A percentile compares a stretch with the other conserved stretches of the same genome.
Evolutionary conservation across 2,888 invertebrate species (phyloP).

Genomic region (Podotricha telesiphe): DNA sequence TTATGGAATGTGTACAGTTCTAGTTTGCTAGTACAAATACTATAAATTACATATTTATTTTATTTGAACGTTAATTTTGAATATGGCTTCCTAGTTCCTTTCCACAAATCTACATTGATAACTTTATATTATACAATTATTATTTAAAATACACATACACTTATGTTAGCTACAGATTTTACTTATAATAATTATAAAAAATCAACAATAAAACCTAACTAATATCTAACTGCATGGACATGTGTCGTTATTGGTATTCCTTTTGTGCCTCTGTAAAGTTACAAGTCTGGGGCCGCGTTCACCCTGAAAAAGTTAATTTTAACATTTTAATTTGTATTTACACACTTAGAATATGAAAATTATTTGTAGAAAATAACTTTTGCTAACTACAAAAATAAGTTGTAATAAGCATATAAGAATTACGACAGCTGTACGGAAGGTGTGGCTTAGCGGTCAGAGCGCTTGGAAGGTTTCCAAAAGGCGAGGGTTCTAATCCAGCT

Average conservation of each 20-base stretch:
- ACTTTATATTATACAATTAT: not conserved
- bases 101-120: not conserved
- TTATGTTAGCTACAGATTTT: not conserved
- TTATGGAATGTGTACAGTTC: too few species aligned
- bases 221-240: conserved; percentile 64
- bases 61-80: not conserved
- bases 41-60: not conserved
- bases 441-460: too few species aligned
- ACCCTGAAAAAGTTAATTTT: conserved; percentile 57
- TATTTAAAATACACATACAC: not conserved
- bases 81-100: not conserved
- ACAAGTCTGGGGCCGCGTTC: conserved; percentile 64
- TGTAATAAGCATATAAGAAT: too few species aligned
- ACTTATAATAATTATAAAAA: not conserved
- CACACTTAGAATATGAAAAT: too few species aligned
- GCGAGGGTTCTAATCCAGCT: too few species aligned
- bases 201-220: not conserved
- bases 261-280: conserved; percentile 61
- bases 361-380: too few species aligned
- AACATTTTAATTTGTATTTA: too few species aligned
- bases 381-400: too few species aligned
- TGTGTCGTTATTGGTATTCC: conserved; percentile 53
- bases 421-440: too few species aligned
- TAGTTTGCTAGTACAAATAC: too few species aligned
- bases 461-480: too few species aligned